A percentile compares a stretch with the other conserved stretches of the same genome.
Conservation (phyloP, 2,888 invertebrate genomes). For the Conus canariensis region DNA sequence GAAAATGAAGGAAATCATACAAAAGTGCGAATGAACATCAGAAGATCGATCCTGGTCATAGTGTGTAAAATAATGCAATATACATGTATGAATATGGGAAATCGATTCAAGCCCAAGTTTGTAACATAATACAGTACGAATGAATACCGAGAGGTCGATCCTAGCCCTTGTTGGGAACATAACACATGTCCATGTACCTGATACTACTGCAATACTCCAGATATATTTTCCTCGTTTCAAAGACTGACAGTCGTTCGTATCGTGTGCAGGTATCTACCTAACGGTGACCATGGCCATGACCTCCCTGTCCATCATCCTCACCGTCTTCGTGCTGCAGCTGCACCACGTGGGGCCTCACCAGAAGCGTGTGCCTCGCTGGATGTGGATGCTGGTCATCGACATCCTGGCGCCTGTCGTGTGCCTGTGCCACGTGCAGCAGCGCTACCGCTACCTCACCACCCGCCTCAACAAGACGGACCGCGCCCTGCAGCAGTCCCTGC, state of each 20-base stretch:
- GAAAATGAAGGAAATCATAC: too few relatives aligned
- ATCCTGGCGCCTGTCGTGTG: constrained; percentile 75
- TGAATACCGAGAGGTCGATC: too few relatives aligned
- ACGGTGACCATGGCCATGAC: constrained; percentile 80
- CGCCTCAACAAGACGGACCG: constrained; percentile 13
- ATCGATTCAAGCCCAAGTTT: too few relatives aligned
- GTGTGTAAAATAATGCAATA: too few relatives aligned
- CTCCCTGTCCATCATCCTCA: constrained; percentile 78
- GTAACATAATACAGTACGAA: too few relatives aligned
- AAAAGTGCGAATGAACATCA: too few relatives aligned
- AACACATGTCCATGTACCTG: too few relatives aligned
- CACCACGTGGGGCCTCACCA: constrained; percentile 78
- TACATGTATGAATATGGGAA: too few relatives aligned
- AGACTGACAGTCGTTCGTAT: not conserved
- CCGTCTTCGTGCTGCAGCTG: constrained; percentile 79
- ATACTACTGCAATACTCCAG: too few relatives aligned
- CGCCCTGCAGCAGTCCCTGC: not conserved
- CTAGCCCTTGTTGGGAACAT: too few relatives aligned
- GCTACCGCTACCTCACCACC: constrained; percentile 37
- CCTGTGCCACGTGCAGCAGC: constrained; percentile 63
- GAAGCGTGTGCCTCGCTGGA: constrained; percentile 76
- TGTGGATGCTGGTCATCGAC: constrained; percentile 74
- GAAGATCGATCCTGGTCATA: too few relatives aligned
- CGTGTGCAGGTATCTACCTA: constrained; percentile 77
- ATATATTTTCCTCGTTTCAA: too few relatives aligned